phyloP scores from a whole-genome alignment of 2,888 invertebrate genomes.

The Philereme vetulata region DNA sequence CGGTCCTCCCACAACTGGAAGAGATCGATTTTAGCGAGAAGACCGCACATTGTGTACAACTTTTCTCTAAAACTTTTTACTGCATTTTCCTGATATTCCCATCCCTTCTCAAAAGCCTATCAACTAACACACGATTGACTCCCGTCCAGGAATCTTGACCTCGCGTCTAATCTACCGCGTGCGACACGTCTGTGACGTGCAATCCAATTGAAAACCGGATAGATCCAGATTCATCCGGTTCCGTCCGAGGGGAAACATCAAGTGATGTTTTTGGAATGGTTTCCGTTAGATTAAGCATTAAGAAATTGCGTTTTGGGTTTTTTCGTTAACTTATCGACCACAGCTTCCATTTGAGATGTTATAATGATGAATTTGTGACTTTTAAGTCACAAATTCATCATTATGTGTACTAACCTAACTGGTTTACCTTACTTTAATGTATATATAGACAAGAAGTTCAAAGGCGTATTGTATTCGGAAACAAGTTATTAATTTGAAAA shows the following conservation, averaged over 20 bases:
- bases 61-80: not conserved
- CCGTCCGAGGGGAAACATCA: constrained; percentile 54
- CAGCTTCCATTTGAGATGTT: not conserved
- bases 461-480: too few relatives aligned
- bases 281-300: constrained; percentile 66
- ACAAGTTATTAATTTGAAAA: too few relatives aligned
- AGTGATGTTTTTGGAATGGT: constrained; percentile 69
- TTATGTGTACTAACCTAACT: too few relatives aligned
- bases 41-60: too few relatives aligned
- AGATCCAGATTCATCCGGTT: constrained; percentile 52
- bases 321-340: not conserved
- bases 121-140: constrained; percentile 65
- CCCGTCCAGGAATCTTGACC: constrained; percentile 46
- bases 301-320: constrained; percentile 7
- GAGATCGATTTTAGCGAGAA: too few relatives aligned
- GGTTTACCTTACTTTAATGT: too few relatives aligned
- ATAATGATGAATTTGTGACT: too few relatives aligned
- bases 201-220: constrained; percentile 75
- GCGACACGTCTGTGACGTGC: constrained; percentile 63
- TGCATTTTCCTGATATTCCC: constrained; percentile 32
- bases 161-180: constrained; percentile 69
- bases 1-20: too few relatives aligned
- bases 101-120: constrained; percentile 38
- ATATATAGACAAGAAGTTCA: too few relatives aligned
- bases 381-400: too few relatives aligned